These are phyloP conservation scores for Eupeodes latifasciatus DNA, from an alignment of 2,888 invertebrate species.

Conservation along the genomic window DNA sequence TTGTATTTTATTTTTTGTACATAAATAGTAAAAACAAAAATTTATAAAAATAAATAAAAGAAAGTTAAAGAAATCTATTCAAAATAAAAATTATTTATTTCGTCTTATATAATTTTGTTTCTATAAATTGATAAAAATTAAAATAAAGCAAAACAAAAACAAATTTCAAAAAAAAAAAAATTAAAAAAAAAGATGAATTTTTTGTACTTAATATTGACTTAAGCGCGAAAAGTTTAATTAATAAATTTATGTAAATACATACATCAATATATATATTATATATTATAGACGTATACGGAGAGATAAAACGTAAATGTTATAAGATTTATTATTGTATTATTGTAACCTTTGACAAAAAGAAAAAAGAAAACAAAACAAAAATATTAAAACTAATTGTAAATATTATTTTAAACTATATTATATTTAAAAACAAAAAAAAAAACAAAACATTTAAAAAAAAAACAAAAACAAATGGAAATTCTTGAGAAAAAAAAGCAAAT, in stretches of 20 bases:
- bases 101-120: constrained; percentile 14
- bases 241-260: constrained; percentile 72
- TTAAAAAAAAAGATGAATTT: constrained; percentile 26
- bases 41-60: background rate
- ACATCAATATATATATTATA: constrained; percentile 75
- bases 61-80: constrained; percentile 3
- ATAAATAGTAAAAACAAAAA: constrained; percentile 30
- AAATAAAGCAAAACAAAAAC: constrained; percentile 30
- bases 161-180: constrained; percentile 21
- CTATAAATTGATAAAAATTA: constrained; percentile 5
- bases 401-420: constrained; percentile 69
- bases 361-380: constrained; percentile 7
- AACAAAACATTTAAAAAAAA: constrained; percentile 36
- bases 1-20: constrained; percentile 33
- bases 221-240: constrained; percentile 70
- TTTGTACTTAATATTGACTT: constrained; percentile 71
- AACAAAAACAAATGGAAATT: constrained; percentile 42
- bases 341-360: constrained; percentile 43
- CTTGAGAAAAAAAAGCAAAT: constrained; percentile 43
- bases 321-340: constrained; percentile 68
- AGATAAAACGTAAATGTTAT: constrained; percentile 62
- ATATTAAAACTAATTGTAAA: constrained; percentile 61
- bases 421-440: constrained; percentile 57
- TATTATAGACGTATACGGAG: constrained; percentile 73
- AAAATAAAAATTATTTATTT: constrained; percentile 43